phyloP scores from a whole-genome alignment of 2,797 vertebrate species.

The Trematomus bernacchii region DNA sequence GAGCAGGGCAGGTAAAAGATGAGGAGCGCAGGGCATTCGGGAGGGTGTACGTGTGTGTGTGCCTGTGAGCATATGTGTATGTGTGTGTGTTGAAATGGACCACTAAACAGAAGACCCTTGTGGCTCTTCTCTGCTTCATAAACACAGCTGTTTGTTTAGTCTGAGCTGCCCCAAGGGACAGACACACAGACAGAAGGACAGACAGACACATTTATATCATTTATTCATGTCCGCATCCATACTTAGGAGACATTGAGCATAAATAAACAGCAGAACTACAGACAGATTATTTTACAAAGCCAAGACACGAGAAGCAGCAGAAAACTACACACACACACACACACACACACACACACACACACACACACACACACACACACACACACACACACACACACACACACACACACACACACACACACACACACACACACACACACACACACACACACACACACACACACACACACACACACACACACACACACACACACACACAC shows the following conservation, averaged over 20 bases:
- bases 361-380: conserved; percentile 10
- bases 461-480: conserved; percentile 11
- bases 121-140: conserved; percentile 77
- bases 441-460: conserved; percentile 17
- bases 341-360: conserved; percentile 9
- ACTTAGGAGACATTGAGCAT: conserved; percentile 61
- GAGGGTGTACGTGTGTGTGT: not conserved
- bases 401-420: conserved; percentile 11
- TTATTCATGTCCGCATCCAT: conserved; percentile 75
- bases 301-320: conserved; percentile 25
- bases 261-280: conserved; percentile 68
- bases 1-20: conserved; percentile 74
- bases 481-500: conserved; percentile 9
- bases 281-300: conserved; percentile 61
- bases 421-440: conserved; percentile 6
- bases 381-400: conserved; percentile 18
- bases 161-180: conserved; percentile 74
- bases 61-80: conserved; percentile 32
- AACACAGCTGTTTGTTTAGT: conserved; percentile 84
- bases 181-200: conserved; percentile 75
- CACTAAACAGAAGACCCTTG: conserved; percentile 77
- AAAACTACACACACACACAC: conserved; percentile 15
- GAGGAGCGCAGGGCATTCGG: conserved; percentile 54
- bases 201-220: conserved; percentile 76
- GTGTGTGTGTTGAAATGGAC: conserved; percentile 72